Conservation (phyloP, 2,113 vertebrate species). For the Vidua chalybeata region DNA sequence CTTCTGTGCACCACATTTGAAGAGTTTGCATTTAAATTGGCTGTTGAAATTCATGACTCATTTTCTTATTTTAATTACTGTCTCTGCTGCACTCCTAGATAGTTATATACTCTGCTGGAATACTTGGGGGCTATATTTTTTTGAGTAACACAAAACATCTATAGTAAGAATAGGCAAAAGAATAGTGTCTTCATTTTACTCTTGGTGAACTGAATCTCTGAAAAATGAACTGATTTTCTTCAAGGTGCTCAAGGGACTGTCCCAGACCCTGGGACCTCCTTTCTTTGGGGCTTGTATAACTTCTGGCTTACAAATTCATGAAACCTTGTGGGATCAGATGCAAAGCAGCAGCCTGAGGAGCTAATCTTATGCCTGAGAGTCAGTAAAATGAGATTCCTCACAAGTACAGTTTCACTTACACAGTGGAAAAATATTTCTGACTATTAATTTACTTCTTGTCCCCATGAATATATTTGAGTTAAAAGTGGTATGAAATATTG, state of each 20-base stretch:
- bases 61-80: constrained; percentile 38
- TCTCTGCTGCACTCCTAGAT: neutral
- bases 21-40: constrained; percentile 38
- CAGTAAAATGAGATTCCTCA: neutral
- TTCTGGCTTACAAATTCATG: neutral
- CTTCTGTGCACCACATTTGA: neutral
- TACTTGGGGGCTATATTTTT: neutral
- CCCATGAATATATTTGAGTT: neutral
- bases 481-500: neutral
- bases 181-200: neutral
- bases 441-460: neutral
- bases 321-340: neutral
- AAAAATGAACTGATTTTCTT: neutral
- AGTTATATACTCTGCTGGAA: neutral
- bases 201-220: neutral
- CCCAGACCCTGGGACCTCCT: neutral
- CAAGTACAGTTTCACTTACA: neutral
- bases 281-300: neutral
- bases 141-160: neutral
- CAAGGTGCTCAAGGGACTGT: neutral
- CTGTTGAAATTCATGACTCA: constrained; percentile 30
- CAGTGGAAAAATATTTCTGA: neutral
- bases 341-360: neutral
- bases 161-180: neutral
- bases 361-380: neutral